Evolutionary conservation across 2,888 invertebrate genomes (phyloP).

Genomic region (Ormia ochracea): DNA sequence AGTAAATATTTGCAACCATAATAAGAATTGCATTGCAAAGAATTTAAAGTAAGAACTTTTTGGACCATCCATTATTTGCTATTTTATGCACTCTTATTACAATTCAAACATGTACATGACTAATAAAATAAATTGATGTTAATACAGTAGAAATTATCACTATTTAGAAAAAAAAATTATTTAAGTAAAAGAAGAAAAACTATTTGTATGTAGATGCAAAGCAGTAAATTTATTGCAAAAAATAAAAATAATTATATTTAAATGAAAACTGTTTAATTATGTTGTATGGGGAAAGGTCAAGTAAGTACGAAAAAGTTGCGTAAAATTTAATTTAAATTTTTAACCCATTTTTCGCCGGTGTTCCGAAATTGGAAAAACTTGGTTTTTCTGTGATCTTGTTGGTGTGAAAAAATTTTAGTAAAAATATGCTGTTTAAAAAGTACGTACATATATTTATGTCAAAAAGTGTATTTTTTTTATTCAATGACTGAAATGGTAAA

Average conservation of each 20-base stretch:
- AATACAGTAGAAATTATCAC: constrained; percentile 10
- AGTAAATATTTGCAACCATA: neutral
- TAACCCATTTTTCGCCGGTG: too few species aligned
- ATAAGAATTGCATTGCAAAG: too few species aligned
- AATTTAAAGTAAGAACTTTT: neutral
- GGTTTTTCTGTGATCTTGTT: too few species aligned
- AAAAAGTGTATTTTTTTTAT: too few species aligned
- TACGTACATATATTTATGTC: too few species aligned
- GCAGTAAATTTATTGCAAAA: constrained; percentile 13
- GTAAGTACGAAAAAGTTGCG: too few species aligned
- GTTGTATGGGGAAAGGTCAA: neutral
- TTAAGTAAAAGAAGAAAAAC: neutral
- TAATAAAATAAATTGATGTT: constrained; percentile 13
- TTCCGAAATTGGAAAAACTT: too few species aligned
- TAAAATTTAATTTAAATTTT: too few species aligned
- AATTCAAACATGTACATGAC: neutral
- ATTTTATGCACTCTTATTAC: constrained; percentile 5
- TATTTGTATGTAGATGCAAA: constrained; percentile 20
- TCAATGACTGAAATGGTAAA: too few species aligned
- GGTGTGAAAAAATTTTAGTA: too few species aligned
- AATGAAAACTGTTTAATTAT: constrained; percentile 15
- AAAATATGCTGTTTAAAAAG: too few species aligned
- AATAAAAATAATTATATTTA: constrained; percentile 22
- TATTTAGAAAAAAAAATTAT: constrained; percentile 53
- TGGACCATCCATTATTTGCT: neutral